These are phyloP conservation scores for Blomia tropicalis DNA, from an alignment of 2,888 invertebrate species.

Conservation along the genomic window DNA sequence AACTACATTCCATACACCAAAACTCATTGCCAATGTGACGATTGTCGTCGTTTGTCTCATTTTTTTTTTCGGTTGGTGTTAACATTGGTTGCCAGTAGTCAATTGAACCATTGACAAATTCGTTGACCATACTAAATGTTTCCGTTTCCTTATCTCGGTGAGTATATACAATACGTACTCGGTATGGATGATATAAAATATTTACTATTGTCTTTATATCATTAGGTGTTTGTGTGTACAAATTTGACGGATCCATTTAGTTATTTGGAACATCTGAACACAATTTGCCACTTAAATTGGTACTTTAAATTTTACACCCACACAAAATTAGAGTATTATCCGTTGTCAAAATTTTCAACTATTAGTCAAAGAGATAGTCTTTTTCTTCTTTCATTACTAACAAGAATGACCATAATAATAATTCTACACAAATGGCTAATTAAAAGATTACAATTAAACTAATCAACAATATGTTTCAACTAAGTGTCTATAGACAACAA, in stretches of 20 bases:
- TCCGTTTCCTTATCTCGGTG: conserved; percentile 2
- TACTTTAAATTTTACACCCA: not conserved
- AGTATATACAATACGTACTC: not conserved
- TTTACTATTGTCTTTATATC: no score
- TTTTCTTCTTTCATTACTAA: not conserved
- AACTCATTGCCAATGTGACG: no score
- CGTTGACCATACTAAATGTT: not conserved
- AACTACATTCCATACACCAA: no score
- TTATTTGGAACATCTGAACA: not conserved
- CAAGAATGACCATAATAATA: not conserved
- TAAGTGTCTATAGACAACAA: no score
- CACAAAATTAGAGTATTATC: no score
- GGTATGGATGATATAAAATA: conserved; percentile 1
- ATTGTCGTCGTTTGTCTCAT: no score
- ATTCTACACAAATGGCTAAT: not conserved
- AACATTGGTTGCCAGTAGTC: no score
- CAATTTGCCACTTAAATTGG: conserved; percentile 5
- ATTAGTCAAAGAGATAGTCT: no score
- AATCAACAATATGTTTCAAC: not conserved
- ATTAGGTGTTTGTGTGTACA: not conserved
- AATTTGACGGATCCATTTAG: not conserved
- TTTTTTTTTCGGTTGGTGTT: no score
- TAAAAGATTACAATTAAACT: not conserved
- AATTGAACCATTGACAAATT: no score
- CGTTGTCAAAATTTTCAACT: no score